Percentiles rank a stretch among this genome's conserved stretches.
phyloP scores from a whole-genome alignment of 2,888 invertebrate genomes.

The Drosophila melanocephala region DNA sequence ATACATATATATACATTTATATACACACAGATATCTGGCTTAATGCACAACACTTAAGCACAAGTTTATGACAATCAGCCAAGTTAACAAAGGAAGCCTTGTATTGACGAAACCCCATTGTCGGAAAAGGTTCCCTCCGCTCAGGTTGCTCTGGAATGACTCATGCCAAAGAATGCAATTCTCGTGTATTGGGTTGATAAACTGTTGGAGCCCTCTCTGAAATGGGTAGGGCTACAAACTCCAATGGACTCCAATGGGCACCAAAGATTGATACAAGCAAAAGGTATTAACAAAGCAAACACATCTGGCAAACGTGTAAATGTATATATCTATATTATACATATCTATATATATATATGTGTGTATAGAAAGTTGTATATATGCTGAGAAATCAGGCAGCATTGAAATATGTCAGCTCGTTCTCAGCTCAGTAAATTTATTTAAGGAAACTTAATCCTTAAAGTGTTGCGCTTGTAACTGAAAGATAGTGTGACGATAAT shows the following conservation, averaged over 20 bases:
- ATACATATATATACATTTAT: constrained; percentile 25
- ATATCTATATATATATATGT: no score
- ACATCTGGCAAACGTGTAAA: constrained; percentile 2
- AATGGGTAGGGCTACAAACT: constrained; percentile 40
- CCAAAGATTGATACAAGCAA: constrained; percentile 45
- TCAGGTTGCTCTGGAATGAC: constrained; percentile 23
- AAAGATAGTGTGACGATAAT: background rate
- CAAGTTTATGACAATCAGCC: constrained; percentile 58
- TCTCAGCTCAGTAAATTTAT: background rate
- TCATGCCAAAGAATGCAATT: constrained; percentile 59
- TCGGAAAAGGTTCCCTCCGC: constrained; percentile 28
- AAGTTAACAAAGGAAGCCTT: constrained; percentile 43
- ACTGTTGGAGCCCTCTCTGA: constrained; percentile 30
- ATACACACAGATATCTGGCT: constrained; percentile 29
- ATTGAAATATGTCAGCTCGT: constrained; percentile 2
- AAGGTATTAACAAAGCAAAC: constrained; percentile 26
- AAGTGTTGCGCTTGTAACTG: background rate
- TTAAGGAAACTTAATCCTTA: constrained; percentile 1
- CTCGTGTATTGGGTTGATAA: constrained; percentile 50
- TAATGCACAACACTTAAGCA: constrained; percentile 61
- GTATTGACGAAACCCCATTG: constrained; percentile 18
- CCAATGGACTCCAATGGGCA: constrained; percentile 17
- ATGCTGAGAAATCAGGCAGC: background rate
- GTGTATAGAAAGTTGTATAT: constrained; percentile 1
- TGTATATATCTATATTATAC: background rate